Evolutionary conservation across 2,113 vertebrate genomes (phyloP).

Genomic region (Sinocyclocheilus anophthalmus): DNA sequence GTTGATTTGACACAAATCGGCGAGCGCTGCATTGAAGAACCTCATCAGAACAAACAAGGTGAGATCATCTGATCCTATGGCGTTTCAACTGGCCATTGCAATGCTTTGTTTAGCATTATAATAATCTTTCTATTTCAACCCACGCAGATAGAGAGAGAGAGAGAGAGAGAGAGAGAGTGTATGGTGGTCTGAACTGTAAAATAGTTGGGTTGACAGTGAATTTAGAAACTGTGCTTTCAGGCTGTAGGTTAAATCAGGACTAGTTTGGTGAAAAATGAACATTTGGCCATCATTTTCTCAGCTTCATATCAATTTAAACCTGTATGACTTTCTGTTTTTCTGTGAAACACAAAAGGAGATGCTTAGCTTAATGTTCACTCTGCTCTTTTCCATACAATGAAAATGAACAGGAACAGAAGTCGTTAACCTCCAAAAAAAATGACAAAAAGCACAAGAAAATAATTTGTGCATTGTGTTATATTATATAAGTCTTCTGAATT

Average conservation of each 20-base stretch:
- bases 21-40: neutral
- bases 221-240: slow-evolving; percentile 1
- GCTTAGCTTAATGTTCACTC: neutral
- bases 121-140: slow-evolving; percentile 32
- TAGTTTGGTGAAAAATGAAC: neutral
- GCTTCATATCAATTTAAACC: neutral
- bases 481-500: too few relatives aligned
- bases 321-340: neutral
- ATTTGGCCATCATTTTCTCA: neutral
- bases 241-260: neutral
- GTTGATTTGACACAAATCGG: neutral
- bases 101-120: slow-evolving; percentile 1
- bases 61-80: neutral
- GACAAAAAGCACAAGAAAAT: neutral
- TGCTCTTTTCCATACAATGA: neutral
- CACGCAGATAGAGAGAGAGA: neutral
- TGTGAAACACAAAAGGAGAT: neutral
- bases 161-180: neutral
- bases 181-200: slow-evolving; percentile 4
- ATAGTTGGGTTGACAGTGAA: neutral
- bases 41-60: neutral
- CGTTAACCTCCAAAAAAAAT: neutral
- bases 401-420: neutral
- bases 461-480: too few relatives aligned
- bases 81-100: neutral